phyloP scores from a whole-genome alignment of 37 sponge, comb jelly and placozoan genomes.

The Halichondria panicea region DNA sequence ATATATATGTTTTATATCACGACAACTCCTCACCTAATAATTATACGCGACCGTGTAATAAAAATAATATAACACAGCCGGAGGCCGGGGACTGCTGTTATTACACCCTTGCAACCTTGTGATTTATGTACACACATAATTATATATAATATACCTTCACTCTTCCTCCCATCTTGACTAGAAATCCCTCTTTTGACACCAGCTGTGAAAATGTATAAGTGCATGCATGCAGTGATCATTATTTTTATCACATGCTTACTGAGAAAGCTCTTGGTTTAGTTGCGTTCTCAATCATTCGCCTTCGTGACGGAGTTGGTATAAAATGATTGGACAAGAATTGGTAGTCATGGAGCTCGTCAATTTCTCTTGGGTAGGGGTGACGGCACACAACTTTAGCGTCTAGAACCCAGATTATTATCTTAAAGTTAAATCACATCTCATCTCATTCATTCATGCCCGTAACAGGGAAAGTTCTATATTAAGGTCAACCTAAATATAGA shows the following conservation, averaged over 20 bases:
- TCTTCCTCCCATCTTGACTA: slow-evolving; percentile 29
- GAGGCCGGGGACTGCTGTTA: no score
- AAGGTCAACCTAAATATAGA: no score
- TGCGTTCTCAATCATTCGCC: no score
- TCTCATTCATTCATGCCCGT: no score
- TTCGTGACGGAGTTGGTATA: no score
- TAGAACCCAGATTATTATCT: no score
- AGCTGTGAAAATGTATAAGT: background rate
- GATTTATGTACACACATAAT: background rate
- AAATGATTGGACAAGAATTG: slow-evolving; percentile 30
- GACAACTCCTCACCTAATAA: no score
- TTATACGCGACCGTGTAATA: no score
- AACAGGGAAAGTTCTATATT: no score
- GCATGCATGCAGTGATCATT: background rate
- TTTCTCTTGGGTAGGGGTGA: slow-evolving; percentile 41
- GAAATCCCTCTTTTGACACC: slow-evolving; percentile 43
- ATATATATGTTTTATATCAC: no score
- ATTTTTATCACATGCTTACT: slow-evolving; percentile 1
- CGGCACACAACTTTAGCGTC: slow-evolving; percentile 6
- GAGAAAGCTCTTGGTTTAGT: slow-evolving; percentile 15
- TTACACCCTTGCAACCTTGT: background rate
- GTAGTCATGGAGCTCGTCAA: slow-evolving; percentile 42
- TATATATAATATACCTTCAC: slow-evolving; percentile 16
- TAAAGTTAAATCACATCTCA: no score
- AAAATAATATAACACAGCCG: no score